Conservation (phyloP, 2,113 vertebrate species). For the Leptocoma aspasia region DNA sequence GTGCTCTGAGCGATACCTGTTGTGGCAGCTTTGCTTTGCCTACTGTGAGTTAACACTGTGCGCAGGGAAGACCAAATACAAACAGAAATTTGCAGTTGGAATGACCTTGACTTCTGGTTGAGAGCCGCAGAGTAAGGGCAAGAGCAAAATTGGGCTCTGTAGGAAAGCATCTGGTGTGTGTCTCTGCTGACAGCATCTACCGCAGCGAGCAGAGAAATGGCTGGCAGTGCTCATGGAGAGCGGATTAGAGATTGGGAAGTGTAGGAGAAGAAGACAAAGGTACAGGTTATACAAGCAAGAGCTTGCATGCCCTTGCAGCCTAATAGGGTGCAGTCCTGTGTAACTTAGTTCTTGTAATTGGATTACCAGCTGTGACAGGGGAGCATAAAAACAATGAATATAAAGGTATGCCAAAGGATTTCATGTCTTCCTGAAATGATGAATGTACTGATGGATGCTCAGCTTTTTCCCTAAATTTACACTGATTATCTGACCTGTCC, state of each 20-base stretch:
- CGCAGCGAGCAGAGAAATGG: not conserved
- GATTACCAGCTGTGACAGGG: not conserved
- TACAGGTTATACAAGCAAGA: rapidly evolving
- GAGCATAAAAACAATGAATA: not conserved
- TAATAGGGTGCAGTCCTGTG: not conserved
- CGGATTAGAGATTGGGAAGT: not conserved
- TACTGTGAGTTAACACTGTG: not conserved
- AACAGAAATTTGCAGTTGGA: not conserved
- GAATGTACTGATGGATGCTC: not conserved
- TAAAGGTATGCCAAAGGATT: not conserved
- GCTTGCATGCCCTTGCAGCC: not conserved
- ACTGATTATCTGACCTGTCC: not conserved
- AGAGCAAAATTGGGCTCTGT: not conserved
- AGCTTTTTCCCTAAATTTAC: not conserved
- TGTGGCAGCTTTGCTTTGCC: not conserved
- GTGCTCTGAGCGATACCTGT: not conserved
- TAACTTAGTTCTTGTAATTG: not conserved
- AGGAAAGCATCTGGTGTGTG: not conserved
- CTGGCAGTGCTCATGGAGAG: not conserved
- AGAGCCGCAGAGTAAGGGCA: not conserved
- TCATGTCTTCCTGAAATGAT: not conserved
- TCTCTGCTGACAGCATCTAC: not conserved
- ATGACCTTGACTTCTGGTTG: constrained; percentile 1
- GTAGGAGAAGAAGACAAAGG: not conserved
- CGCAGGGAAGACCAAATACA: rapidly evolving